Percentiles rank a stretch among this genome's conserved stretches.
Conservation (phyloP, 1,140 invertebrate genomes). For the Drosophila rhopaloa region DNA sequence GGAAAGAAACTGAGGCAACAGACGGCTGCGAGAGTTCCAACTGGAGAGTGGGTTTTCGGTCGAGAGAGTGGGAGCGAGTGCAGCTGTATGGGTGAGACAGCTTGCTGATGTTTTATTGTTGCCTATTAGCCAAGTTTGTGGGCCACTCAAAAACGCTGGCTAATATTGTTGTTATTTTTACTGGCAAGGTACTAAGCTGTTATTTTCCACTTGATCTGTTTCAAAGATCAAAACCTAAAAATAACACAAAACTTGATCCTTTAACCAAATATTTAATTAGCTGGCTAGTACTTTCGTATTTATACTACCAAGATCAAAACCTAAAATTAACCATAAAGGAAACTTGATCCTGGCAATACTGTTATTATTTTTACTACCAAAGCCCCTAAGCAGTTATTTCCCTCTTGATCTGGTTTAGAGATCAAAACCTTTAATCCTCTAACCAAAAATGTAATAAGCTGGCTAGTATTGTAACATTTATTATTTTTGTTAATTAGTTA, state of each 20-base stretch:
- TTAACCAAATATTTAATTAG: not conserved
- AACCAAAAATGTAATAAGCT: not conserved
- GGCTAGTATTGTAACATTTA: no score
- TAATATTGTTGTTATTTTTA: conserved; percentile 36
- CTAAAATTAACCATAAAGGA: no score
- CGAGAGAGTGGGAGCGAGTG: conserved; percentile 13
- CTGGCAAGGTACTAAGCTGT: conserved; percentile 20
- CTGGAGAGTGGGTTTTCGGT: not conserved
- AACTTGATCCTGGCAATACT: not conserved
- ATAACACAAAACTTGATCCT: not conserved
- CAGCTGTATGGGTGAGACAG: conserved; percentile 9
- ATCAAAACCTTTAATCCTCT: not conserved
- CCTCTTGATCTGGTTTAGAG: conserved; percentile 9
- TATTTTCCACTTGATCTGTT: conserved; percentile 43
- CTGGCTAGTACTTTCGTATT: not conserved
- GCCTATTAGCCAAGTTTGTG: conserved; percentile 41
- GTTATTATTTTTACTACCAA: conserved; percentile 14
- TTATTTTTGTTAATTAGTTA: not conserved
- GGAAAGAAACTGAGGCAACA: conserved; percentile 53
- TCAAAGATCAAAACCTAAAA: conserved; percentile 1
- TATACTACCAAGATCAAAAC: not conserved
- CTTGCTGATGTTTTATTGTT: conserved; percentile 38
- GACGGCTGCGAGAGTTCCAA: conserved; percentile 13
- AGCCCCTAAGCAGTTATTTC: conserved; percentile 15
- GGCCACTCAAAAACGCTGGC: conserved; percentile 38